These are phyloP conservation scores for Meta bourneti DNA, from an alignment of 2,888 invertebrate species.

Conservation along the genomic window DNA sequence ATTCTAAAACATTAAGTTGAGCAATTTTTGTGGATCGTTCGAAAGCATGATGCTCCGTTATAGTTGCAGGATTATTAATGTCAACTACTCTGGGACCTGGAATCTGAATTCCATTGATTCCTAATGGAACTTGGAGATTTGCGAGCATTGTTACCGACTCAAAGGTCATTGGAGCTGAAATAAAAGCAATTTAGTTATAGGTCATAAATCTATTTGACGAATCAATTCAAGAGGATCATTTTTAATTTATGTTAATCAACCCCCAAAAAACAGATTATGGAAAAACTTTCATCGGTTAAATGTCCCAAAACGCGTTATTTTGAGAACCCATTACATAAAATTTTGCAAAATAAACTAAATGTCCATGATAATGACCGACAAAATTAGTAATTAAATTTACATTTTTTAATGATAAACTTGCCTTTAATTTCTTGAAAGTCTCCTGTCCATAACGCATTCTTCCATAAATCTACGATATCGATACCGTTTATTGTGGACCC, in stretches of 20 bases:
- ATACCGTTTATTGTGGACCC: slow-evolving; percentile 67
- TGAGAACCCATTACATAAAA: not conserved
- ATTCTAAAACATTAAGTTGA: slow-evolving; percentile 52
- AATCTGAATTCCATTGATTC: slow-evolving; percentile 73
- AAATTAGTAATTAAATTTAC: not conserved
- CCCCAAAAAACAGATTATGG: no score
- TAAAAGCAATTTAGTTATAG: not conserved
- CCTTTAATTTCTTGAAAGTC: slow-evolving; percentile 70
- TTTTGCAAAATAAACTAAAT: not conserved
- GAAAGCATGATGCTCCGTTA: slow-evolving; percentile 62
- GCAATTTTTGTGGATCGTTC: slow-evolving; percentile 21
- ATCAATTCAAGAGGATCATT: not conserved
- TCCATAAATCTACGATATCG: slow-evolving; percentile 74
- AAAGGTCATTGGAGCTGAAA: slow-evolving; percentile 61
- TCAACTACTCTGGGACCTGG: slow-evolving; percentile 69
- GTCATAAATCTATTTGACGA: not conserved
- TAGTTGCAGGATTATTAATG: slow-evolving; percentile 11
- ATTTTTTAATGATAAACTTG: slow-evolving; percentile 4
- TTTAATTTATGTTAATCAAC: not conserved
- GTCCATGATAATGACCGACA: not conserved
- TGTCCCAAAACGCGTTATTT: no score
- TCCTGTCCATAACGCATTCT: slow-evolving; percentile 71
- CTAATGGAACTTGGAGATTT: slow-evolving; percentile 32
- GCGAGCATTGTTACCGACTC: slow-evolving; percentile 21
- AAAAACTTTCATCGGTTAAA: not conserved